These are phyloP conservation scores for Cheilosia scutellata DNA, from an alignment of 2,888 invertebrate species.

Conservation along the genomic window DNA sequence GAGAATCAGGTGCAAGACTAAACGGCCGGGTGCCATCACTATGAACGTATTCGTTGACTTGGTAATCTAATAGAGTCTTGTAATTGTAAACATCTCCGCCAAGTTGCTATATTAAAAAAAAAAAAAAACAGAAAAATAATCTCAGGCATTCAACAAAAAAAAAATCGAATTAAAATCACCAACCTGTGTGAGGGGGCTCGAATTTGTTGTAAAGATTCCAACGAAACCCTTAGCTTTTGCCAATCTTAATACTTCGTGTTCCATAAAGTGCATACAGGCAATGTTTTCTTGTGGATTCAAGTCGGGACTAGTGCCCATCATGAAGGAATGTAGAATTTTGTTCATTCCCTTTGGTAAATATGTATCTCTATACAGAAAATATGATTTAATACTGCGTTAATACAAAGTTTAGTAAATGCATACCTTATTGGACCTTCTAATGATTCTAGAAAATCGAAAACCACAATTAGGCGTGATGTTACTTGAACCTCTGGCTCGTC, in stretches of 20 bases:
- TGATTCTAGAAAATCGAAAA: constrained; percentile 91
- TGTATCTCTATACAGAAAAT: constrained; percentile 84
- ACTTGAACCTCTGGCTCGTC: constrained; percentile 91
- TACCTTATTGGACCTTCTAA: constrained; percentile 90
- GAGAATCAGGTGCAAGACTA: constrained; percentile 89
- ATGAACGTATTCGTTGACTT: constrained; percentile 91
- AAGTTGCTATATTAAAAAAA: constrained; percentile 87
- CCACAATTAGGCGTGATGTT: constrained; percentile 88
- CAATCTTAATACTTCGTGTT: constrained; percentile 89
- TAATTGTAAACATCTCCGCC: constrained; percentile 92
- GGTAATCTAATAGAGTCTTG: constrained; percentile 90
- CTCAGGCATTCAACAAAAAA: neutral
- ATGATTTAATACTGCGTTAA: neutral
- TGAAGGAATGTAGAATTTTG: constrained; percentile 92
- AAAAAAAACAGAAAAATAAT: constrained; percentile 69
- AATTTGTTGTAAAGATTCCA: constrained; percentile 94
- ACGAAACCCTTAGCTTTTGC: constrained; percentile 88
- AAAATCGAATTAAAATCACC: neutral
- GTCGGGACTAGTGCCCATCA: constrained; percentile 92
- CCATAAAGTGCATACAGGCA: constrained; percentile 91
- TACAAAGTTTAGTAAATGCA: constrained; percentile 4
- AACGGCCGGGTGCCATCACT: constrained; percentile 90
- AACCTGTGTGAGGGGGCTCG: constrained; percentile 94
- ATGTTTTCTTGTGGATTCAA: constrained; percentile 91
- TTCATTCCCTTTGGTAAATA: constrained; percentile 87